Base-by-base conservation (phyloP, 2,113 vertebrate genomes). In the Corvus moneduloides region DNA sequence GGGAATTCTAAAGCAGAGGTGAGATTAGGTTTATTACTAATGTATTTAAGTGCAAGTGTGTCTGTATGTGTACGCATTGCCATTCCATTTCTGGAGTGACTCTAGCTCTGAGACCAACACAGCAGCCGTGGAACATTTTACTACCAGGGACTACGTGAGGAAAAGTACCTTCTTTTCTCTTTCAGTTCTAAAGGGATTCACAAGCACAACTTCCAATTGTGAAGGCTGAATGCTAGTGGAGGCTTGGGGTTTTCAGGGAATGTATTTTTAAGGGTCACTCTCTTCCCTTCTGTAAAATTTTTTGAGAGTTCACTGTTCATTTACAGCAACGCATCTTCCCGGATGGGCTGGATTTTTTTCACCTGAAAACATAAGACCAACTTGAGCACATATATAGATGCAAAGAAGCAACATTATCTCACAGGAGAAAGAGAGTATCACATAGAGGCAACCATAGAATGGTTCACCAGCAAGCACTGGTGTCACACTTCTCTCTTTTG, bases 21-120 rank as follows among this genome's bases (percentile, higher is more conserved):
- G 30, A 18, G 37, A 52, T 6, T 7, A 56, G 10, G 6, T 79
- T 84, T 63, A 37, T 89, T 33, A 7, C 5, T 56, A 44, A 30
- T 51, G 35, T 33, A 43, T 64, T 48, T 39, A 14, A 0, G 1
- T 30, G 11, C 15, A 17, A 13, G 4, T 52, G 18, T 20, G 2
- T 18, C 8, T 20, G 2, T 12, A 23, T 39, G 10, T 43, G 13
- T 51, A 1, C 15, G 7, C n/a, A 41, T 24, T 21, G 20, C 26
- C 18, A 37, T 62, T 89, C 33, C 4, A 12, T 37, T 62, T 87
- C 35, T 48, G 41, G 54, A 74, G n/a, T 52, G n/a, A 54, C 27
- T 48, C 4, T 13, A 54, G 27, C 43, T 63, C 48, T 32, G 21
- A 43, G n/a, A 46, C 18, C 41, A 80, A 44, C 20, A 9, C 3